Conservation (phyloP, 2,888 invertebrate species). For the Amblyteles armatorius region DNA sequence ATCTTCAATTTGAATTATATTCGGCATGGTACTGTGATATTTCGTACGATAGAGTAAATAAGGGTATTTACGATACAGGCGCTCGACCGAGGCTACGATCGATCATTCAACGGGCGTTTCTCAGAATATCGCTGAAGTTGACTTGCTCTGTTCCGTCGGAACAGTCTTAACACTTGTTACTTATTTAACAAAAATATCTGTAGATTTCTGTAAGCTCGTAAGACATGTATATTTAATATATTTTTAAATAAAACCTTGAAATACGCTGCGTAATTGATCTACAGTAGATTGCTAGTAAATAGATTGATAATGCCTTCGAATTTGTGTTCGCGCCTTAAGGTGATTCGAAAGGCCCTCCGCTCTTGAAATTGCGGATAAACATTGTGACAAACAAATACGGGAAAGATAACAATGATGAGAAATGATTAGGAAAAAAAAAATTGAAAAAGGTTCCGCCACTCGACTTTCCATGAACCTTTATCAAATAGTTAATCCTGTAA, state of each 20-base stretch:
- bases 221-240: conserved; percentile 6
- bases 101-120: not conserved
- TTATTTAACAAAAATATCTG: not conserved
- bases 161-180: not conserved
- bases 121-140: not conserved
- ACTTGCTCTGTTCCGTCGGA: not conserved
- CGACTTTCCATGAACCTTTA: not conserved
- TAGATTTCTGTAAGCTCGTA: not conserved
- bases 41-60: not conserved
- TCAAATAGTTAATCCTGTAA: not conserved
- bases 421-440: not conserved
- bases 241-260: not conserved
- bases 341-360: no score
- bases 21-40: conserved; percentile 13
- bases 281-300: not conserved
- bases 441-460: not conserved
- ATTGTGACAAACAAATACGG: no score
- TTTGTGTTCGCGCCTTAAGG: not conserved
- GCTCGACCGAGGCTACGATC: not conserved
- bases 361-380: no score
- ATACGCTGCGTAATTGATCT: not conserved
- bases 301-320: not conserved
- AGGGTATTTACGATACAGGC: not conserved
- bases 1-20: conserved; percentile 3
- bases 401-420: no score